Evolutionary conservation across 2,113 vertebrate genomes (phyloP).

Genomic region (Ondatra zibethicus): DNA sequence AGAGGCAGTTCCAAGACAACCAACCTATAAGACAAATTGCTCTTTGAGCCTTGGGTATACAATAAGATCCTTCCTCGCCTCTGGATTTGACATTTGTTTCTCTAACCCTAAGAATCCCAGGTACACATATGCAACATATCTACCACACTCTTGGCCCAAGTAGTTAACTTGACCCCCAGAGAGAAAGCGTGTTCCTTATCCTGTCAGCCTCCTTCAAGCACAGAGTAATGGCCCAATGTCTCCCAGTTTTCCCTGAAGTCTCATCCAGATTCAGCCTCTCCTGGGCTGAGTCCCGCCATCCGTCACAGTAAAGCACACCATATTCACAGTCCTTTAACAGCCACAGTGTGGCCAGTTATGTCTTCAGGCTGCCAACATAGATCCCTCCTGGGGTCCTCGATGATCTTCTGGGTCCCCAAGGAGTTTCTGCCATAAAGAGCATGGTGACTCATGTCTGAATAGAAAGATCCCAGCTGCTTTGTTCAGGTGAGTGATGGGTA

Average conservation of each 20-base stretch:
- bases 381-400: slow-evolving; percentile 16
- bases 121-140: not conserved
- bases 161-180: not conserved
- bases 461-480: slow-evolving; percentile 48
- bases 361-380: not conserved
- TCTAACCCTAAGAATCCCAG: not conserved
- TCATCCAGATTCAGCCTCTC: slow-evolving; percentile 25
- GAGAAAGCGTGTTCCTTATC: slow-evolving; percentile 15
- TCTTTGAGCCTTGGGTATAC: not conserved
- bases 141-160: not conserved
- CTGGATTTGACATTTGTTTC: not conserved
- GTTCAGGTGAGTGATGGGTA: not conserved
- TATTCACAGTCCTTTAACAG: not conserved
- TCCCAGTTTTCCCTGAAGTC: not conserved
- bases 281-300: not conserved
- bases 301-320: slow-evolving; percentile 17
- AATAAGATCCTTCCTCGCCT: not conserved
- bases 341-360: slow-evolving; percentile 18
- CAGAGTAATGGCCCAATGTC: not conserved
- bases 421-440: slow-evolving; percentile 12
- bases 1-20: not conserved
- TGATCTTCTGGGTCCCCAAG: slow-evolving; percentile 36
- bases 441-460: not conserved
- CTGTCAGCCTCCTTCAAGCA: slow-evolving; percentile 29
- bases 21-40: not conserved